Evolutionary conservation across 2,113 vertebrate species (phyloP).

Genomic region (Azemiops feae): DNA sequence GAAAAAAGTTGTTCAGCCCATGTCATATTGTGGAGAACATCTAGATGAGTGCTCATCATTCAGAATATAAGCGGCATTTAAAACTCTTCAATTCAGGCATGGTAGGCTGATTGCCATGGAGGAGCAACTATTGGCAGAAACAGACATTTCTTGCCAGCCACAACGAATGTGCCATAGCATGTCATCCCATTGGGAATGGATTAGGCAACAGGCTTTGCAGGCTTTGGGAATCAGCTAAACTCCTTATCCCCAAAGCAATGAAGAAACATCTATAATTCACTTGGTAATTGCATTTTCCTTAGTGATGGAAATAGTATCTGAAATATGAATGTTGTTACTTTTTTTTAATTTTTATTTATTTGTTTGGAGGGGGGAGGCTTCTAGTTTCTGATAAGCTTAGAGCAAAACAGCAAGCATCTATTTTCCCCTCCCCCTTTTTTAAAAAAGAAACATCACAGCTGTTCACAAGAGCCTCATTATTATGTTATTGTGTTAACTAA

Average conservation of each 20-base stretch:
- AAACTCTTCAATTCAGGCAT: not conserved
- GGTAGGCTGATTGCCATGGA: not conserved
- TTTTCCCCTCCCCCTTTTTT: not conserved
- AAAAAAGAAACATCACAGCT: not conserved
- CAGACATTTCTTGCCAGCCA: constrained; percentile 20
- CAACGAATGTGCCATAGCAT: not conserved
- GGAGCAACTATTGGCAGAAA: constrained; percentile 1
- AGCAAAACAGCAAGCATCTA: not conserved
- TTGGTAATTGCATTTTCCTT: not conserved
- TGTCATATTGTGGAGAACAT: not conserved
- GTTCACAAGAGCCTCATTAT: constrained; percentile 17
- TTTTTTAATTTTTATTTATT: not conserved
- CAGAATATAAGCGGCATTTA: not conserved
- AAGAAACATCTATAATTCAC: not conserved
- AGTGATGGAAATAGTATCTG: not conserved
- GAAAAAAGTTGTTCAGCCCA: not conserved
- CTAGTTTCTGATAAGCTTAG: not conserved
- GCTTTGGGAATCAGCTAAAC: fast-evolving
- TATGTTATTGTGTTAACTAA: not conserved
- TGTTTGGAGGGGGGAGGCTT: no score
- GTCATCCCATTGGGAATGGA: constrained; percentile 11
- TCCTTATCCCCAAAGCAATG: not conserved
- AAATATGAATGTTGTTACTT: not conserved
- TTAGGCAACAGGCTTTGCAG: constrained; percentile 10
- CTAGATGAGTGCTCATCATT: not conserved